phyloP scores from a whole-genome alignment of 2,888 invertebrate genomes.

The Platynereis dumerilii region DNA sequence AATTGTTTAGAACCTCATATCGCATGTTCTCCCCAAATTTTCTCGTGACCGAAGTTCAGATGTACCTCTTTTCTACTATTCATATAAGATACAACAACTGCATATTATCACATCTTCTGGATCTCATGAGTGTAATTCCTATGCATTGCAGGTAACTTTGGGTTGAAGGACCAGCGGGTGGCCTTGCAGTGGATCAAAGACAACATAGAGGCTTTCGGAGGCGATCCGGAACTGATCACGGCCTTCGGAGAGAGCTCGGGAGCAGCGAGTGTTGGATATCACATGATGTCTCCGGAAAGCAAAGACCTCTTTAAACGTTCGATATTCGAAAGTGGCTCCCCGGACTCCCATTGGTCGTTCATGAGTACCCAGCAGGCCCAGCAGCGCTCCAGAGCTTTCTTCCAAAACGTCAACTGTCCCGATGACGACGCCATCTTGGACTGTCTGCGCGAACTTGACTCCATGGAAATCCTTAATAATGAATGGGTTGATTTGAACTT shows the following conservation, averaged over 20 bases:
- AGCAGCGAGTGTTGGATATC: conserved; percentile 82
- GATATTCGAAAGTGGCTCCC: conserved; percentile 88
- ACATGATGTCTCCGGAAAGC: conserved; percentile 81
- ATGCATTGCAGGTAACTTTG: conserved; percentile 81
- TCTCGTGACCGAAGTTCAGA: no score
- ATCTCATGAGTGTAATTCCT: no score
- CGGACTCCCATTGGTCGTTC: conserved; percentile 90
- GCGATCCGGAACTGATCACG: conserved; percentile 88
- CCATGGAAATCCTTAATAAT: conserved; percentile 30
- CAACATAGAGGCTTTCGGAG: conserved; percentile 60
- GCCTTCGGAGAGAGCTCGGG: conserved; percentile 91
- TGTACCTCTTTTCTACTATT: no score
- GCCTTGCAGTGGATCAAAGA: conserved; percentile 69
- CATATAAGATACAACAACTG: no score
- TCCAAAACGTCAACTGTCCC: conserved; percentile 33
- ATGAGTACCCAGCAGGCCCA: conserved; percentile 67
- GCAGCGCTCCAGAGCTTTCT: conserved; percentile 30
- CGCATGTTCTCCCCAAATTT: no score
- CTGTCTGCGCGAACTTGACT: conserved; percentile 34
- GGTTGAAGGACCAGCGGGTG: conserved; percentile 90
- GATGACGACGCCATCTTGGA: conserved; percentile 34
- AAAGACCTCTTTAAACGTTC: conserved; percentile 79
- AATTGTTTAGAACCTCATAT: no score
- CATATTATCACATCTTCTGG: no score
- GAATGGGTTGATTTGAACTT: conserved; percentile 66